These are phyloP conservation scores for Phthorimaea operculella DNA, from an alignment of 1,140 invertebrate species.

Conservation along the genomic window DNA sequence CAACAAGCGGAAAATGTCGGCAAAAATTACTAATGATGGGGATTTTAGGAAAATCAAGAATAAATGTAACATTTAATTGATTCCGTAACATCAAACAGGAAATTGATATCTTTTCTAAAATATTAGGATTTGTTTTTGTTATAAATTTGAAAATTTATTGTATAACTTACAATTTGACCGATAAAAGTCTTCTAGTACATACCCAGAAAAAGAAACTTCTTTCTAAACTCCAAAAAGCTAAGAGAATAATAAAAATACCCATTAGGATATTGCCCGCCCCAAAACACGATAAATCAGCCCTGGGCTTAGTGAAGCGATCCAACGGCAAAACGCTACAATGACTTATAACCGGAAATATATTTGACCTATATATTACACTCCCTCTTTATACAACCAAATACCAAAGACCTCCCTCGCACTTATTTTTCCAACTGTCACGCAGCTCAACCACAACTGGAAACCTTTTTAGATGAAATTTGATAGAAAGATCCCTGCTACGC, in stretches of 20 bases:
- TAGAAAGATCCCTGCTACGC: slow-evolving; percentile 17
- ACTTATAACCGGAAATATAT: slow-evolving; percentile 60
- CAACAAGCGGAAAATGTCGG: too few relatives aligned
- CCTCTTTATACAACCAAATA: neutral
- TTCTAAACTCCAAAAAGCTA: neutral
- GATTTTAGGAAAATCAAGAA: too few relatives aligned
- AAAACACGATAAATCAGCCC: slow-evolving; percentile 37
- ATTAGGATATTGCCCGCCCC: neutral
- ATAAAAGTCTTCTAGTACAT: too few relatives aligned
- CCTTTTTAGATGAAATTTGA: slow-evolving; percentile 25
- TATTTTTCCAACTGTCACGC: neutral
- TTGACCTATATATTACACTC: slow-evolving; percentile 29
- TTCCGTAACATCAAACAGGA: too few relatives aligned
- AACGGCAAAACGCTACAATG: slow-evolving; percentile 42
- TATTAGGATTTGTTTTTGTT: too few relatives aligned
- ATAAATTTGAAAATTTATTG: too few relatives aligned
- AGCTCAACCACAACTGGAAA: slow-evolving; percentile 17
- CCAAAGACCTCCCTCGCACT: neutral
- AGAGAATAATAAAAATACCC: slow-evolving; percentile 5
- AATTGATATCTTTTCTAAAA: too few relatives aligned
- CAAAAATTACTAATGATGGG: too few relatives aligned
- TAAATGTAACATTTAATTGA: too few relatives aligned
- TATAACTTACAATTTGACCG: too few relatives aligned
- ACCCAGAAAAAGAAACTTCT: too few relatives aligned
- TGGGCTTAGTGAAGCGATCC: slow-evolving; percentile 45